Conservation (phyloP, 2,888 invertebrate genomes). For the Drosophila austrosaltans region DNA sequence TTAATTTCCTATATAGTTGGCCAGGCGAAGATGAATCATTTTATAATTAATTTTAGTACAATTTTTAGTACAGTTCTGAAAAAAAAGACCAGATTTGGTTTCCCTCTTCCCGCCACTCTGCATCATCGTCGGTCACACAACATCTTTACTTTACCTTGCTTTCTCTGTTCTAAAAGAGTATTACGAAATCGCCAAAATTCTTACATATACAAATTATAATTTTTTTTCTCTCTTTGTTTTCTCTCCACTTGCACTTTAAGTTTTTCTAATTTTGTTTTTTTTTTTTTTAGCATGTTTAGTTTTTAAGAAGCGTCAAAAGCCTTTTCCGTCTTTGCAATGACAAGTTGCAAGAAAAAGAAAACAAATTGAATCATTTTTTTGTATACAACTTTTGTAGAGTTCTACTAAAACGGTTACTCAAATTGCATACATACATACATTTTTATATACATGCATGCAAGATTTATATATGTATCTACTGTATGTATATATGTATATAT, state of each 20-base stretch:
- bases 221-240: neutral
- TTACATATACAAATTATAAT: conserved; percentile 18
- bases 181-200: conserved; percentile 55
- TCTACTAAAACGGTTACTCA: conserved; percentile 48
- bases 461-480: conserved; percentile 21
- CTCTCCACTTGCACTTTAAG: neutral
- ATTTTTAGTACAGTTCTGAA: conserved; percentile 34
- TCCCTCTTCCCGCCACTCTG: neutral
- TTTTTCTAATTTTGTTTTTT: neutral
- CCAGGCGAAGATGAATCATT: conserved; percentile 11
- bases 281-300: conserved; percentile 67
- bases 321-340: conserved; percentile 10
- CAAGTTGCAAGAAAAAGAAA: neutral
- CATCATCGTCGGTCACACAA: neutral
- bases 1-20: conserved; percentile 1
- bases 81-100: too few species aligned
- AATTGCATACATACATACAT: conserved; percentile 15
- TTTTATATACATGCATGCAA: conserved; percentile 31
- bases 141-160: neutral
- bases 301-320: conserved; percentile 51
- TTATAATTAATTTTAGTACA: conserved; percentile 54
- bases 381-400: conserved; percentile 40
- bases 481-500: conserved; percentile 16
- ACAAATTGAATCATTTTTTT: conserved; percentile 34
- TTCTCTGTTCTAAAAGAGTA: conserved; percentile 64